Percentiles rank a stretch among this genome's conserved stretches.
Evolutionary conservation across 1,140 invertebrate genomes (phyloP).

Genomic region (Latrodectus geometricus): DNA sequence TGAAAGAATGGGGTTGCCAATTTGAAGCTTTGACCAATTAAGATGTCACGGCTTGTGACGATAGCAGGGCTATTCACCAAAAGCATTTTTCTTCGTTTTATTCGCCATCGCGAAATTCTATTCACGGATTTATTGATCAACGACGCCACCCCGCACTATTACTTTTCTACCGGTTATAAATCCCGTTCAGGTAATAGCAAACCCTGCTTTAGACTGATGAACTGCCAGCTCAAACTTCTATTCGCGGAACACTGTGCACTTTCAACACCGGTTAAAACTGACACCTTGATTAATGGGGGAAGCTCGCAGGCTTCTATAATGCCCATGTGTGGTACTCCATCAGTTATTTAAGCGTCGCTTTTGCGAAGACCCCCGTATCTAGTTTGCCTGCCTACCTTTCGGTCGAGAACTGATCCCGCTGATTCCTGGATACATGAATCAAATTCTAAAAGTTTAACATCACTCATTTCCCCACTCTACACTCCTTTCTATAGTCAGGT

Average conservation of each 20-base stretch:
- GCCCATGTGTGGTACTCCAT: constrained; percentile 18
- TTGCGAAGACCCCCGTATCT: constrained; percentile 3
- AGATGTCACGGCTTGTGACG: not conserved
- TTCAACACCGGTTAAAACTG: constrained; percentile 55
- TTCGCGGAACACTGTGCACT: constrained; percentile 48
- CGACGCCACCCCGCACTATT: constrained; percentile 10
- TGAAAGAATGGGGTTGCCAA: too few relatives aligned
- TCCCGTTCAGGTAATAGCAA: constrained; percentile 45
- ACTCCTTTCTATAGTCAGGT: not conserved
- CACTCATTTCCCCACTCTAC: not conserved
- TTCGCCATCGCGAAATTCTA: not conserved
- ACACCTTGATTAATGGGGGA: constrained; percentile 50
- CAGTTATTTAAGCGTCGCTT: constrained; percentile 53
- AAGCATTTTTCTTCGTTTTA: constrained; percentile 1
- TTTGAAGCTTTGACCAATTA: not conserved
- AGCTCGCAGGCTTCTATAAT: not conserved
- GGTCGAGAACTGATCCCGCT: constrained; percentile 11
- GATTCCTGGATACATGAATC: constrained; percentile 32
- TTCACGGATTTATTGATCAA: not conserved
- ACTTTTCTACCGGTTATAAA: constrained; percentile 36
- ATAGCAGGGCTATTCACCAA: not conserved
- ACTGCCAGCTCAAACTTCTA: constrained; percentile 49
- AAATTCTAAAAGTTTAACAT: constrained; percentile 25
- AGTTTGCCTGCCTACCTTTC: not conserved
- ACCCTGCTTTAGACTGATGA: constrained; percentile 28